Evolutionary conservation across 1,140 invertebrate genomes (phyloP).

Genomic region (Lucilia cuprina): DNA sequence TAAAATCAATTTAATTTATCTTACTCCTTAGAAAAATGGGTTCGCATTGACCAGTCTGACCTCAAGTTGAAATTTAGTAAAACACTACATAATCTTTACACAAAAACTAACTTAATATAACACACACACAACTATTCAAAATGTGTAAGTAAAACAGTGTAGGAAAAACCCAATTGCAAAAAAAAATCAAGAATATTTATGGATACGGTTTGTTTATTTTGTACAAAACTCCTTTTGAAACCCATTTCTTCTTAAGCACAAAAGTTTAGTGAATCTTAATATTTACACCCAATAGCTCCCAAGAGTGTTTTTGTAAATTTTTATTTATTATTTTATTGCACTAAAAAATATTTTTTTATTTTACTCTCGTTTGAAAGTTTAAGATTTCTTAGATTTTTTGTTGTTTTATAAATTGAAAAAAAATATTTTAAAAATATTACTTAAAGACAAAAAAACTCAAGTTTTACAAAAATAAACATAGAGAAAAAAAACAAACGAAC

Average conservation of each 20-base stretch:
- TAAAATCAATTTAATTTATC: too few relatives aligned
- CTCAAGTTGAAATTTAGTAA: too few relatives aligned
- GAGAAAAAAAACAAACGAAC: not conserved
- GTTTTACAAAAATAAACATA: not conserved
- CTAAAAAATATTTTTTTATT: not conserved
- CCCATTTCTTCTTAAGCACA: not conserved
- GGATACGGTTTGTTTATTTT: constrained; percentile 17
- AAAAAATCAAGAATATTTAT: constrained; percentile 10
- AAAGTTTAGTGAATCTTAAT: too few relatives aligned
- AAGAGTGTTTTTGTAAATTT: not conserved
- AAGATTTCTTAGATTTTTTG: not conserved
- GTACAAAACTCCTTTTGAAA: not conserved
- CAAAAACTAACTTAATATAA: too few relatives aligned
- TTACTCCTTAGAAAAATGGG: too few relatives aligned
- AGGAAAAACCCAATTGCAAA: not conserved
- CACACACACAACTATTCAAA: too few relatives aligned
- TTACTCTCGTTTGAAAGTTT: not conserved
- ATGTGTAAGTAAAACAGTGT: not conserved
- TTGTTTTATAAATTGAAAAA: not conserved
- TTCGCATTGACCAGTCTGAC: too few relatives aligned
- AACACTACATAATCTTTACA: too few relatives aligned
- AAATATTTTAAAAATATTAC: not conserved
- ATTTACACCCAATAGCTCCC: not conserved
- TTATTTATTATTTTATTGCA: not conserved
- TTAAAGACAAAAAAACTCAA: not conserved